Evolutionary conservation across 1,140 invertebrate genomes (phyloP).

Genomic region (Whitmania pigra): DNA sequence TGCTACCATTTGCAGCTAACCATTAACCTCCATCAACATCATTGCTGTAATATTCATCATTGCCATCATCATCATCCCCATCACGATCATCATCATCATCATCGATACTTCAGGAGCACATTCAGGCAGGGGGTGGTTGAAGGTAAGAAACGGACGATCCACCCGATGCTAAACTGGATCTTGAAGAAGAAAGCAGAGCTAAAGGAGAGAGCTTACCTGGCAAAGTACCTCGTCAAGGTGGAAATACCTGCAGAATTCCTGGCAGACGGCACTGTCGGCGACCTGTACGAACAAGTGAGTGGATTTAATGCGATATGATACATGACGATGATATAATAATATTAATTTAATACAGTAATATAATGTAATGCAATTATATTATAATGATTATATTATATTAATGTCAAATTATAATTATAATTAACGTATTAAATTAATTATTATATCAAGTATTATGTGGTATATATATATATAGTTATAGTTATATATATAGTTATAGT

Average conservation of each 20-base stretch:
- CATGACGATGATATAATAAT: too few relatives aligned
- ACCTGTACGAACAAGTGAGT: conserved; percentile 53
- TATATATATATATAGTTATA: too few relatives aligned
- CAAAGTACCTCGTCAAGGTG: conserved; percentile 59
- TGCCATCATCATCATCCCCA: too few relatives aligned
- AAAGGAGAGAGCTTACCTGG: conserved; percentile 67
- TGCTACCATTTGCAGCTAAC: too few relatives aligned
- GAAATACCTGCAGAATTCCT: conserved; percentile 68
- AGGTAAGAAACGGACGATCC: conserved; percentile 60
- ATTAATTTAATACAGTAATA: neutral
- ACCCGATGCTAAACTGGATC: conserved; percentile 67
- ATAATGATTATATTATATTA: too few relatives aligned
- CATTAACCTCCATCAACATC: too few relatives aligned
- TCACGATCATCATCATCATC: too few relatives aligned
- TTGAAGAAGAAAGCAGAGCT: conserved; percentile 55
- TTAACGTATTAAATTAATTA: too few relatives aligned
- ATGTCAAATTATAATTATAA: too few relatives aligned
- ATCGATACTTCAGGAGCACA: neutral
- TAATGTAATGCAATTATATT: neutral
- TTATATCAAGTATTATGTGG: too few relatives aligned
- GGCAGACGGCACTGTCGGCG: conserved; percentile 60
- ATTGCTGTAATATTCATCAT: too few relatives aligned
- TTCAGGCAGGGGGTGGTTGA: conserved; percentile 60
- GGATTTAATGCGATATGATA: neutral
- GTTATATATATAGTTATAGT: too few relatives aligned